Percentiles rank a stretch among this genome's conserved stretches.
Evolutionary conservation across 2,113 vertebrate genomes (phyloP).

Genomic region (Poecilia latipinna): DNA sequence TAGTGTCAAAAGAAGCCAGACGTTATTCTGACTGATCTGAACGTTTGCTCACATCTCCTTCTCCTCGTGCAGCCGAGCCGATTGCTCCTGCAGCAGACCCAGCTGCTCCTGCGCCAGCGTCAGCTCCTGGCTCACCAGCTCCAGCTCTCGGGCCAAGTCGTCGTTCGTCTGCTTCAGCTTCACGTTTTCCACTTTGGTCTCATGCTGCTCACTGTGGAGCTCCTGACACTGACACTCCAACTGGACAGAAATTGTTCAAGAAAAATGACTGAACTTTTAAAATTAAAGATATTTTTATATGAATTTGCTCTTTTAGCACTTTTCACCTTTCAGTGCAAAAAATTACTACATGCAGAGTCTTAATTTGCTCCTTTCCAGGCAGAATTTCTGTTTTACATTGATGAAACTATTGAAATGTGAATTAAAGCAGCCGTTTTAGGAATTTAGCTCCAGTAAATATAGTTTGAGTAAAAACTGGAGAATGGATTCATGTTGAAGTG

Average conservation of each 20-base stretch:
- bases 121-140: conserved; percentile 82
- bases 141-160: conserved; percentile 86
- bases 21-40: background rate
- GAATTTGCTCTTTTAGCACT: background rate
- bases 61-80: conserved; percentile 83
- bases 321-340: no score
- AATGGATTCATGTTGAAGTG: no score
- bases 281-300: no score
- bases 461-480: no score
- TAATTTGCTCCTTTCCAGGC: no score
- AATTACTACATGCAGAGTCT: no score
- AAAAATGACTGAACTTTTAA: no score
- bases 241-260: conserved; percentile 63
- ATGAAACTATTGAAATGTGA: no score
- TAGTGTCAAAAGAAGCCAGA: background rate
- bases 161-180: conserved; percentile 89
- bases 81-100: conserved; percentile 84
- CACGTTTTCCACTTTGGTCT: conserved; percentile 87
- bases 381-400: no score
- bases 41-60: conserved; percentile 87
- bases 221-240: conserved; percentile 86
- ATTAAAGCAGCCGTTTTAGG: no score
- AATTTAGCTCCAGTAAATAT: no score
- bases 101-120: conserved; percentile 85
- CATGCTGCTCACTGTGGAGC: conserved; percentile 86